Evolutionary conservation across 2,888 invertebrate species (phyloP), one percentile per base, ranked within the genome.

Genomic region (Protophormia terraenovae): DNA sequence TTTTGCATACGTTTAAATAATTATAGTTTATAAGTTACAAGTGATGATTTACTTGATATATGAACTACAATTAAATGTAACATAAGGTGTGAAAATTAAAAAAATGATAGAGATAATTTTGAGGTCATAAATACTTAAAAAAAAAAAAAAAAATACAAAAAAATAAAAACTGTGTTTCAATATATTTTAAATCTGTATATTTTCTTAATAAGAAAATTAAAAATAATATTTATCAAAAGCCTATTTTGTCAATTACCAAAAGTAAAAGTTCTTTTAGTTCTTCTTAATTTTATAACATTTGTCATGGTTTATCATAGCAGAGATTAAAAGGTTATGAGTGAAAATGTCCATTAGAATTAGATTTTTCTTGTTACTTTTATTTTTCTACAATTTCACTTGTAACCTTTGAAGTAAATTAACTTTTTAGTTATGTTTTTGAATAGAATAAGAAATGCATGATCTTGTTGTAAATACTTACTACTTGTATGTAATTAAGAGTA

Each of bases 11-110:
- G 35, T 50, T 71, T 32, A 62, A 19, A 53, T 38, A 71, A 67
- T 71, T 53, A 47, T 29, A 58, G 32, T 66, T 67, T 67, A 32
- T 66, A 50, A 60, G 58, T 73, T 67, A 12, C 19, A 67, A 8
- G 35, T 81, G 16, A 29, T 75, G n/a, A 38, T 27, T 50, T 35
- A 58, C 16, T 27, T 64, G 12, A 22, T n/a, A 47, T 12, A 62
- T 73, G 10, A 45, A 50, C 35, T 22, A 24, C 10, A 62, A 32
- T 47, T 62, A 47, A 14, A 35, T 58, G 27, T 24, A 10, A 41
- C n/a, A 7, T n/a, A 32, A 24, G 14, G 38, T 55, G 55, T 19
- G 19, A 58, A 41, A 60, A 19, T 10, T 47, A 7, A 3, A 7
- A n/a, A n/a, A 50, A 24, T 12, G 3, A 22, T 50, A 12, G 55